A percentile compares a stretch with the other conserved stretches of the same genome.
These are phyloP conservation scores for Epicauta chinensis DNA, from an alignment of 1,140 invertebrate genomes.

Conservation along the genomic window DNA sequence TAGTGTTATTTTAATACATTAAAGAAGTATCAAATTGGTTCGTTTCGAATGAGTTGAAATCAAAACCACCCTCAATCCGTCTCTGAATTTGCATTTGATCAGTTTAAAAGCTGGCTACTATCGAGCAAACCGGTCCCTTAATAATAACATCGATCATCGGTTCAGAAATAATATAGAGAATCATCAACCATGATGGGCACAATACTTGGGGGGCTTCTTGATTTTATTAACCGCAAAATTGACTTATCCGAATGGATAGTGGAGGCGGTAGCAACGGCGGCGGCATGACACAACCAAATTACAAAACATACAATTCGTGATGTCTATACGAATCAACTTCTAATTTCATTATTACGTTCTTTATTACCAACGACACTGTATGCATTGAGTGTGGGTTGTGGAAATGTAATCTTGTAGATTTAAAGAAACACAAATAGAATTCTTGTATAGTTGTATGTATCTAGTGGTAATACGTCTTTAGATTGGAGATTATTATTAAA, in stretches of 20 bases:
- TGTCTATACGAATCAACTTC: constrained; percentile 13
- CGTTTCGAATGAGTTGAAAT: too few species aligned
- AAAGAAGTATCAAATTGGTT: too few species aligned
- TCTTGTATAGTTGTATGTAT: too few species aligned
- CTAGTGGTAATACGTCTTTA: too few species aligned
- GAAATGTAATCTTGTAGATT: too few species aligned
- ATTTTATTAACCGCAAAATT: constrained; percentile 26
- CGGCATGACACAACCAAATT: constrained; percentile 13
- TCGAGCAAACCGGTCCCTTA: too few species aligned
- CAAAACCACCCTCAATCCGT: too few species aligned
- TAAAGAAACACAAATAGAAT: too few species aligned
- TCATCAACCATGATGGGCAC: too few species aligned
- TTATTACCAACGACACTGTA: not conserved
- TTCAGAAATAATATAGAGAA: too few species aligned
- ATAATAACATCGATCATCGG: constrained; percentile 11
- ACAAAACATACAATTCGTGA: constrained; percentile 13
- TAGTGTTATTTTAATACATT: too few species aligned
- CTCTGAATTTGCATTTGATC: constrained; percentile 11
- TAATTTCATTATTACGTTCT: constrained; percentile 9
- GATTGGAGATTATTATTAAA: constrained; percentile 1
- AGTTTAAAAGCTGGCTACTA: constrained; percentile 11
- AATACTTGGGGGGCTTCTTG: constrained; percentile 16
- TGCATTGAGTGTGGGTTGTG: too few species aligned
- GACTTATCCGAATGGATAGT: constrained; percentile 13
- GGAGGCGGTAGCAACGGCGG: constrained; percentile 1